Percentiles rank a stretch among this genome's conserved stretches.
phyloP scores from a whole-genome alignment of 1,140 invertebrate species.

The Diprion similis region DNA sequence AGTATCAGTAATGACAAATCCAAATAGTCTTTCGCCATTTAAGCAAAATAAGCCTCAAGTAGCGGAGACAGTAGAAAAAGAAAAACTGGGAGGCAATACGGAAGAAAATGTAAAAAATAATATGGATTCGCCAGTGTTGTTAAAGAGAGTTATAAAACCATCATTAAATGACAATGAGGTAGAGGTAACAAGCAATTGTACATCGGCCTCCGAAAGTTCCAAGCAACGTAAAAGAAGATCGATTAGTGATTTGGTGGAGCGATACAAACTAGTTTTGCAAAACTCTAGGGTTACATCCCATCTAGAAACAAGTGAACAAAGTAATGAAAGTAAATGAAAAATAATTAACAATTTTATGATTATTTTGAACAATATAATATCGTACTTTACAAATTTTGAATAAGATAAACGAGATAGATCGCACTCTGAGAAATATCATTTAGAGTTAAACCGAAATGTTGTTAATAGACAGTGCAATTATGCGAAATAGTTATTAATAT shows the following conservation, averaged over 20 bases:
- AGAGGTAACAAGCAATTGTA: constrained; percentile 19
- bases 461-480: no score
- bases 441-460: no score
- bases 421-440: no score
- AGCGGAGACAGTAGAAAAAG: not conserved
- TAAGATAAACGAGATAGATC: no score
- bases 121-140: not conserved
- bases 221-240: constrained; percentile 35
- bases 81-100: not conserved
- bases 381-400: no score
- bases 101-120: not conserved
- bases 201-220: constrained; percentile 22
- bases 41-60: not conserved
- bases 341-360: no score
- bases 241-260: constrained; percentile 50
- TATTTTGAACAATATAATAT: no score
- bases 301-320: not conserved
- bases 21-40: not conserved
- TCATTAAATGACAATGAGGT: not conserved
- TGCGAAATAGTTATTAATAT: no score
- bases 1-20: not conserved
- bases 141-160: constrained; percentile 4
- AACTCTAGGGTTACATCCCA: constrained; percentile 2
- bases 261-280: constrained; percentile 45
- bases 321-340: not conserved